These are phyloP conservation scores for Caenorhabditis wallacei DNA, from an alignment of 2,888 invertebrate genomes.

Conservation along the genomic window DNA sequence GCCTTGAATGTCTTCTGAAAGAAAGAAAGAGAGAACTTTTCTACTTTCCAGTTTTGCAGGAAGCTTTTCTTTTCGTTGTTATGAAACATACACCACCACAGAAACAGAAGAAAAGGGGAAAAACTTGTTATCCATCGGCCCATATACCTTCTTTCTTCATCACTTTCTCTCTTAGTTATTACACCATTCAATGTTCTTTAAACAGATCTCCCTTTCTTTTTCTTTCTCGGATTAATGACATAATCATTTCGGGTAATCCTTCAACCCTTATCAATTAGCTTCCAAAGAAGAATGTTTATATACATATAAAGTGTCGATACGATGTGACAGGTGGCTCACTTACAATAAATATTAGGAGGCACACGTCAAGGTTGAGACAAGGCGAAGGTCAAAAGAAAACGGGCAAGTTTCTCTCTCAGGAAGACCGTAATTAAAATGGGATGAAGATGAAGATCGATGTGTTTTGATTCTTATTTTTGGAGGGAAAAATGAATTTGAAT, in stretches of 20 bases:
- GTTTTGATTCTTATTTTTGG: slow-evolving; percentile 23
- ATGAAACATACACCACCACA: slow-evolving; percentile 61
- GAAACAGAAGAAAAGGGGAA: not conserved
- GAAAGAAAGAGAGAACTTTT: slow-evolving; percentile 3
- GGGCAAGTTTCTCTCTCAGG: slow-evolving; percentile 9
- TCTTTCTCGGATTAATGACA: slow-evolving; percentile 22
- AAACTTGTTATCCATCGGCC: slow-evolving; percentile 55
- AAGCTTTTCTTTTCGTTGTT: slow-evolving; percentile 25
- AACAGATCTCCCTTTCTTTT: slow-evolving; percentile 20
- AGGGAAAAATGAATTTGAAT: too few species aligned
- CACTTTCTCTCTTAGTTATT: slow-evolving; percentile 50
- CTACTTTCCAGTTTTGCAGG: slow-evolving; percentile 43
- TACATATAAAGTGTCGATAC: slow-evolving; percentile 10
- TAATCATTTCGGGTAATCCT: slow-evolving; percentile 26
- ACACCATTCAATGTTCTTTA: slow-evolving; percentile 44
- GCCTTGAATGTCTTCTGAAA: slow-evolving; percentile 6
- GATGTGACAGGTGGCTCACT: slow-evolving; percentile 49
- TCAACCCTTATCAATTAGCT: not conserved
- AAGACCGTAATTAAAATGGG: slow-evolving; percentile 30
- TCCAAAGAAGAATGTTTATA: not conserved
- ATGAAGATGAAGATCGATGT: slow-evolving; percentile 10
- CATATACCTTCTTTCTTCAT: slow-evolving; percentile 30
- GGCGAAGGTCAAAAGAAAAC: slow-evolving; percentile 32
- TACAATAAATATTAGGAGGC: slow-evolving; percentile 39
- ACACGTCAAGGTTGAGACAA: slow-evolving; percentile 43